phyloP scores from a whole-genome alignment of 2,113 vertebrate species.

The Hymenochirus boettgeri region DNA sequence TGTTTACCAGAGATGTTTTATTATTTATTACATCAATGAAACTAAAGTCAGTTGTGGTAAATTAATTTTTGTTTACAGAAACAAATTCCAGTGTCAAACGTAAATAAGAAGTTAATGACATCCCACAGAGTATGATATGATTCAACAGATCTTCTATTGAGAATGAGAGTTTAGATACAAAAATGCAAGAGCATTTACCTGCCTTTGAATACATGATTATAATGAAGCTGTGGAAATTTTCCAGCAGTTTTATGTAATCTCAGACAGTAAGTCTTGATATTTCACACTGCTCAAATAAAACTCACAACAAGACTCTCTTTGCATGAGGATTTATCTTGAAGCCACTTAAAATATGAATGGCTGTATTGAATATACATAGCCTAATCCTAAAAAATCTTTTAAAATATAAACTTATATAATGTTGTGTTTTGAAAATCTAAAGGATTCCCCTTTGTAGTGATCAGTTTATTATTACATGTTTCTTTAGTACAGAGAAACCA shows the following conservation, averaged over 20 bases:
- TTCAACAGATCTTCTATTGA: background rate
- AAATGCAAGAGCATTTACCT: background rate
- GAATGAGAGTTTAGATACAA: background rate
- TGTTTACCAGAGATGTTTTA: background rate
- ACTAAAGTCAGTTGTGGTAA: background rate
- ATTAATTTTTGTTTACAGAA: constrained; percentile 2
- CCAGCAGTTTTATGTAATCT: background rate
- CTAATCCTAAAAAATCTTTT: background rate
- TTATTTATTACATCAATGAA: constrained; percentile 1
- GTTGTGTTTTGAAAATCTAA: too few species aligned
- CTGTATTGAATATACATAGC: background rate
- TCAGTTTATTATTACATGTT: too few species aligned
- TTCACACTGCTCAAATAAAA: constrained; percentile 2
- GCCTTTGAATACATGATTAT: background rate
- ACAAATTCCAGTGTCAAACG: background rate
- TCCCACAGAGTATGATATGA: background rate
- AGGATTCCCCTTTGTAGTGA: too few species aligned
- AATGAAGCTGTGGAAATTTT: background rate
- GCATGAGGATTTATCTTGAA: background rate
- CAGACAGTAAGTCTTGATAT: background rate
- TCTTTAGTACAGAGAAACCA: too few species aligned
- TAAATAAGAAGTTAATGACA: constrained; percentile 2
- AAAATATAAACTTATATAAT: too few species aligned
- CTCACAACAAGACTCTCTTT: background rate
- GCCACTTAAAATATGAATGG: background rate